phyloP scores from a whole-genome alignment of 1,140 invertebrate genomes.

The Sarcophaga peregrina region DNA sequence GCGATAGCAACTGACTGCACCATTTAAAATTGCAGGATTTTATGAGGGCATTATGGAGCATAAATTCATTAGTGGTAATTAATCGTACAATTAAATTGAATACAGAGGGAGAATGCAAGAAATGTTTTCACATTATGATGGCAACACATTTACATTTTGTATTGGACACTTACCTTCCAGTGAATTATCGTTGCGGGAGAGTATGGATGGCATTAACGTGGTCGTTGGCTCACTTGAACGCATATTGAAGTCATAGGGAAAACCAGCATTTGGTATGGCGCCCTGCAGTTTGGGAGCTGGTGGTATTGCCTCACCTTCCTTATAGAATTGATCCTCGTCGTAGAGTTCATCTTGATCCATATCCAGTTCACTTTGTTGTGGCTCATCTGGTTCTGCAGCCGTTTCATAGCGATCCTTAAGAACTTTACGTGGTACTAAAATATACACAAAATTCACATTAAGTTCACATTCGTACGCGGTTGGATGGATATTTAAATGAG shows the following conservation, averaged over 20 bases:
- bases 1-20: background rate
- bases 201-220: constrained; percentile 52
- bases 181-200: constrained; percentile 51
- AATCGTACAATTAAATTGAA: background rate
- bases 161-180: constrained; percentile 53
- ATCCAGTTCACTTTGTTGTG: constrained; percentile 66
- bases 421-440: constrained; percentile 83
- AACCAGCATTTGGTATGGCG: constrained; percentile 52
- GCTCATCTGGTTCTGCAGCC: constrained; percentile 77
- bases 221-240: constrained; percentile 46
- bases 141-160: background rate
- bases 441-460: background rate
- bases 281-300: constrained; percentile 59
- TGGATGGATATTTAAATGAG: no score
- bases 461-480: no score
- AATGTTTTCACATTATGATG: no score
- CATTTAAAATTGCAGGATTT: background rate
- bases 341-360: constrained; percentile 67
- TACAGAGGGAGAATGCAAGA: no score
- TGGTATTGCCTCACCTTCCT: constrained; percentile 60
- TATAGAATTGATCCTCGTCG: constrained; percentile 65
- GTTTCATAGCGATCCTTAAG: constrained; percentile 82
- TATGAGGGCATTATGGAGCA: background rate
- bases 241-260: constrained; percentile 51
- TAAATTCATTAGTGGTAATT: background rate